phyloP scores from a whole-genome alignment of 1,140 invertebrate species.

The Drosophila mojavensis region DNA sequence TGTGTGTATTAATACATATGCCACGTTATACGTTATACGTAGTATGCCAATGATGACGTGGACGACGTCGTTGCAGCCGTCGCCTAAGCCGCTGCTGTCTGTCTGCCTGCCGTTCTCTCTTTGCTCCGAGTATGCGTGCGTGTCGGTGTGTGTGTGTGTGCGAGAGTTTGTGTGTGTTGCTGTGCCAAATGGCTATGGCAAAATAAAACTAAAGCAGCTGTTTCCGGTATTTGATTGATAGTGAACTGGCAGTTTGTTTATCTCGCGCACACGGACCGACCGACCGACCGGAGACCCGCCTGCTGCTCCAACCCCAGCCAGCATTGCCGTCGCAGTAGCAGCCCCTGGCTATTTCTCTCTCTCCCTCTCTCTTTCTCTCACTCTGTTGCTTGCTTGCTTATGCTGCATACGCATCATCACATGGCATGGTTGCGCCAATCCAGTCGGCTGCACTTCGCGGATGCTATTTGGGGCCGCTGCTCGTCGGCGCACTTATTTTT shows the following conservation, averaged over 20 bases:
- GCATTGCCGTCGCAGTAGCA: constrained; percentile 5
- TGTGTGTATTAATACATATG: not conserved
- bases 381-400: constrained; percentile 9
- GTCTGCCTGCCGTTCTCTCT: constrained; percentile 11
- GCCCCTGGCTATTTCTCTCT: constrained; percentile 17
- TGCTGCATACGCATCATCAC: constrained; percentile 44
- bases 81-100: constrained; percentile 44
- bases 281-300: constrained; percentile 47
- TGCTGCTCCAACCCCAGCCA: constrained; percentile 35
- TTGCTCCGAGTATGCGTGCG: not conserved
- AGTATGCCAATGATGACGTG: constrained; percentile 42
- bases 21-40: constrained; percentile 15
- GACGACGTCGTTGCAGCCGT: constrained; percentile 40
- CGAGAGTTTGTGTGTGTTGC: constrained; percentile 48
- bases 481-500: constrained; percentile 79
- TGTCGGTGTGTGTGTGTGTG: constrained; percentile 42
- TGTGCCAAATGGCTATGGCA: constrained; percentile 80
- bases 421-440: constrained; percentile 39
- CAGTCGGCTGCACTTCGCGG: constrained; percentile 72
- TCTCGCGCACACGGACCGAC: constrained; percentile 67
- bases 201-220: constrained; percentile 84
- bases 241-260: constrained; percentile 84
- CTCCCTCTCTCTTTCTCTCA: not conserved
- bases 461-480: constrained; percentile 79
- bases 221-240: constrained; percentile 84